Evolutionary conservation across 2,797 vertebrate species (phyloP), one percentile per base, ranked within the genome.

Genomic region (Ispidina picta): DNA sequence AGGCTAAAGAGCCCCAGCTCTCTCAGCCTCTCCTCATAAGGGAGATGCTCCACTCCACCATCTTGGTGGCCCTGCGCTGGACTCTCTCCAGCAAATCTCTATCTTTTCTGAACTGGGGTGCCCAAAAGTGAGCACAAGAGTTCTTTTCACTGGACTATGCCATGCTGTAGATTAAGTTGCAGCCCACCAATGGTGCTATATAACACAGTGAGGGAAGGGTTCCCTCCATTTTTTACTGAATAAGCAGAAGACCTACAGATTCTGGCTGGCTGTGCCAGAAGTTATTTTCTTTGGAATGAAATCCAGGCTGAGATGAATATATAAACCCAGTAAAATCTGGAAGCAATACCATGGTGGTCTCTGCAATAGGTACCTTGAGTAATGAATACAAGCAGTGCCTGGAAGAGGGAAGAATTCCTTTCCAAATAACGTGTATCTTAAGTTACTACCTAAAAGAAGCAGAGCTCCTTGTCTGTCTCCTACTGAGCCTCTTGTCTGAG

Each of bases 211-310:
- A 60, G 12, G 28, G 29, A 76, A 85, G 28, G 10, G 13, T 66
- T 88, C n/a, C 73, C n/a, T 21, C 13, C 18, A 5, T 22, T 59
- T 88, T 70, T 79, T 59, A 70, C 63, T 75, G 70, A 83, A 52
- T 68, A 88, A 89, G 56, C 64, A 55, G 52, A 71, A 68, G 29
- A 90, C 28, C 26, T 82, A 60, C 23, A 64, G 60, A 62, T 86
- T 74, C 54, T 80, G 52, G 2, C 33, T 73, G n/a, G 2, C 69
- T 80, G 31, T 69, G 65, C 72, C 78, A 69, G 12, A 94, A 82
- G 29, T 69, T 29, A 71, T 85, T 88, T 93, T 79, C 64, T 88
- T 63, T 74, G 62, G 72, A 80, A 95, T n/a, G 54, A 91, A 84
- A 86, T 73, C 58, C 31, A 71, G 31, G 33, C 58, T 86, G 72